Percentiles rank a stretch among this genome's conserved stretches.
phyloP scores from a whole-genome alignment of 1,140 invertebrate genomes.

The Cydia fagiglandana region DNA sequence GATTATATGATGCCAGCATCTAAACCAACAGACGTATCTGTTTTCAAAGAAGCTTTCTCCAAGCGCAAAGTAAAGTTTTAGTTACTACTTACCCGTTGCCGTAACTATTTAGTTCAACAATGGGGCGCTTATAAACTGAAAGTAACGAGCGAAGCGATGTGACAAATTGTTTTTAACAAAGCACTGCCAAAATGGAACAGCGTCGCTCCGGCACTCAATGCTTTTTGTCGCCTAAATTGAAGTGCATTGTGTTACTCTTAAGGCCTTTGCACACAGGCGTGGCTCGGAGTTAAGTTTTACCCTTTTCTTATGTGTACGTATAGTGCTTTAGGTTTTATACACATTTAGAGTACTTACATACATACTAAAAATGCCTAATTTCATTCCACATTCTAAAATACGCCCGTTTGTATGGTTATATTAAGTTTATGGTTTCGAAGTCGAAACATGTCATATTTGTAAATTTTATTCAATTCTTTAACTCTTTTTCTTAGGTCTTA shows the following conservation, averaged over 20 bases:
- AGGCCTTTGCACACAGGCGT: not conserved
- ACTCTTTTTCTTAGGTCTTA: no score
- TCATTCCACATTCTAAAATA: no score
- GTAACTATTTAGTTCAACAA: constrained; percentile 14
- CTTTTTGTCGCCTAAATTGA: constrained; percentile 11
- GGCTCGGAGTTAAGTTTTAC: not conserved
- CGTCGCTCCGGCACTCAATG: not conserved
- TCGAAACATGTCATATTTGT: no score
- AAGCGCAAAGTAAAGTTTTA: no score
- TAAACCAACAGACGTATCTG: no score
- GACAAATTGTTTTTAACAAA: constrained; percentile 12
- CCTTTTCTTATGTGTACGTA: not conserved
- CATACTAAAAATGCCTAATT: no score
- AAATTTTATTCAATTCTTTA: no score
- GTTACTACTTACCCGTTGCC: not conserved
- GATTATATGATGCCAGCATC: no score
- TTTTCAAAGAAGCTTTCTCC: no score
- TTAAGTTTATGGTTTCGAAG: no score
- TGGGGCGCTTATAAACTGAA: not conserved
- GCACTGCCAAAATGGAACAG: constrained; percentile 15
- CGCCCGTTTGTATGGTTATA: no score
- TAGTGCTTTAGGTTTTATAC: not conserved
- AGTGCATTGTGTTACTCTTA: constrained; percentile 18
- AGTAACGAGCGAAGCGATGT: constrained; percentile 11
- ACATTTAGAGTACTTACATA: no score